Evolutionary conservation across 1,140 invertebrate species (phyloP), one percentile per base, ranked within the genome.

Genomic region (Temnothorax longispinosus): DNA sequence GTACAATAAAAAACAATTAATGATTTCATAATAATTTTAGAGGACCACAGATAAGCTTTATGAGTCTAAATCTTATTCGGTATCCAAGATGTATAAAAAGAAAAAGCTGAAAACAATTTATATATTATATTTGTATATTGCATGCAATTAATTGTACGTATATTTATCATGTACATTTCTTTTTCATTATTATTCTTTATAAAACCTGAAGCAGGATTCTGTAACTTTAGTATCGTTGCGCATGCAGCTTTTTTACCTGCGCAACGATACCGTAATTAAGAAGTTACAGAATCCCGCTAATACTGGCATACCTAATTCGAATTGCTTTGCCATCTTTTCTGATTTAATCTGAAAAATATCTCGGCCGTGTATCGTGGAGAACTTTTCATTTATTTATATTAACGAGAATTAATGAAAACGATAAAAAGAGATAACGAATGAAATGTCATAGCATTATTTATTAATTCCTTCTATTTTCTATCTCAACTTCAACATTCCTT

Each of bases 1-100:
- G 38, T 54, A 54, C 71, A 74, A 54, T 54, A 54, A 52, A 72
- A 72, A 74, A n/a, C 32, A 35, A 74, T 72, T 52, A 72, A 72
- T 52, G 15, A 72, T 71, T 71, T 47, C 21, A 50, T 47, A 15
- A 41, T 4, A 0, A 69, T 47, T 8, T 52, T 72, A 72, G 13
- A 72, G 21, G 15, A 71, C 0, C 13, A 11, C 7, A 52, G 69
- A 72, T 72, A 72, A 72, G 3, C 0, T 7, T 69, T 52, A 18
- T 10, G 13, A 18, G 13, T 69, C 15, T 52, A n/a, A 72, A 52
- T 10, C 7, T 7, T 47, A 54, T 54, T 18, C 2, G 6, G 2
- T 54, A 75, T 75, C 3, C 3, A 69, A 10, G 5, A 54, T 54
- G 0, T 54, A 54, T 54, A 54, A 54, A 54, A 54, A 54, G 1